Conservation (phyloP, 2,797 vertebrate species). For the Xenopus petersii region DNA sequence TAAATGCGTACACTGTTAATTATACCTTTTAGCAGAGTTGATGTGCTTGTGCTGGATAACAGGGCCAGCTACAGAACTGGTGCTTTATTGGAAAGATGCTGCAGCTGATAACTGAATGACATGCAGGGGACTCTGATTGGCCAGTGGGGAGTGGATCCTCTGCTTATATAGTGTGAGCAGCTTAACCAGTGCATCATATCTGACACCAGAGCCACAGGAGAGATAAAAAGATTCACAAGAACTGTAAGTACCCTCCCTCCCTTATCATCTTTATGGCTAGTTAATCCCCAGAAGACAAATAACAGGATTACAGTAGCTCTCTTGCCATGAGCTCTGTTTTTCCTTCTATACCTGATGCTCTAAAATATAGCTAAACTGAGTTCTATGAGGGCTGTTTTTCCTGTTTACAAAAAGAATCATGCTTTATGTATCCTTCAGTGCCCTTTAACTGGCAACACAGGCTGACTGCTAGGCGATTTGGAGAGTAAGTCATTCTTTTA, state of each 20-base stretch:
- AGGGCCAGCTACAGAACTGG: background rate
- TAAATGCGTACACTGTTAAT: background rate
- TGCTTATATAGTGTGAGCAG: conserved; percentile 61
- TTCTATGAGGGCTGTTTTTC: background rate
- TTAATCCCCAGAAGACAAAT: conserved; percentile 24
- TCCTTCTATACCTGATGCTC: conserved; percentile 2
- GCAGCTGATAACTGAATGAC: conserved; percentile 53
- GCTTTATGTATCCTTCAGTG: no score
- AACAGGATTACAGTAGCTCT: conserved; percentile 28
- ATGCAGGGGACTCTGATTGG: conserved; percentile 67
- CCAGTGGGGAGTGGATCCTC: conserved; percentile 56
- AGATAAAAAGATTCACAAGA: conserved; percentile 36
- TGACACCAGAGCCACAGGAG: conserved; percentile 55
- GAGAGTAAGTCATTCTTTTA: no score
- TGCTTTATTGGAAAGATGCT: conserved; percentile 46
- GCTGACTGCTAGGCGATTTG: no score
- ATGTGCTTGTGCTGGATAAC: background rate
- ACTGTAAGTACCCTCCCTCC: conserved; percentile 65
- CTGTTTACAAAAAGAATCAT: background rate
- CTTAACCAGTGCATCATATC: conserved; percentile 56
- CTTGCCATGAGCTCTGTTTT: background rate
- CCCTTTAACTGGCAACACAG: no score
- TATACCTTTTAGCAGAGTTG: background rate
- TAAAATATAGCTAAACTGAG: background rate
- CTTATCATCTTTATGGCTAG: conserved; percentile 29